Conservation (phyloP, 2,797 vertebrate species). For the Synanceia verrucosa region DNA sequence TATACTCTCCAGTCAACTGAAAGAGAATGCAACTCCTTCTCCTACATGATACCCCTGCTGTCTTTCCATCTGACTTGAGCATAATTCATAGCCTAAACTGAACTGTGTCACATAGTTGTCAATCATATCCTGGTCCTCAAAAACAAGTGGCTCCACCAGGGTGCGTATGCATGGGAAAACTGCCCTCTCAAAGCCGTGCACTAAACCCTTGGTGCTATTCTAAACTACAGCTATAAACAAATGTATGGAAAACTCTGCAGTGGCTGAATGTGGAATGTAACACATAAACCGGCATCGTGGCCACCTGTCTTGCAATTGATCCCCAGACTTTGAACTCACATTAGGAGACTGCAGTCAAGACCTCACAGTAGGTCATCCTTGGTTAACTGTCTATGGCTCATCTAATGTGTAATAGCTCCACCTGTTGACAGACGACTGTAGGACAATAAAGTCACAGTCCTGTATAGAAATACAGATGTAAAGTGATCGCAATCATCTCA, state of each 20-base stretch:
- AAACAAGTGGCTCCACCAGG: constrained; percentile 40
- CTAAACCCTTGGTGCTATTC: constrained; percentile 49
- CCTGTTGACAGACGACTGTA: constrained; percentile 63
- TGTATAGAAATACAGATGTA: neutral
- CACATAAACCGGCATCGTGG: constrained; percentile 28
- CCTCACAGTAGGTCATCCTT: constrained; percentile 54
- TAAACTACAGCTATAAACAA: constrained; percentile 61
- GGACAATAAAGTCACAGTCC: neutral
- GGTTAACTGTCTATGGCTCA: constrained; percentile 17
- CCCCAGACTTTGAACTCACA: constrained; percentile 52
- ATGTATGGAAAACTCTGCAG: constrained; percentile 42
- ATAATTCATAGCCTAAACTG: constrained; percentile 36
- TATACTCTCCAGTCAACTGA: neutral
- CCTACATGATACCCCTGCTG: constrained; percentile 11
- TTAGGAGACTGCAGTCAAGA: constrained; percentile 48
- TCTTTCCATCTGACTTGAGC: constrained; percentile 23
- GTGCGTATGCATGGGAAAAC: constrained; percentile 23
- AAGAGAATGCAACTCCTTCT: constrained; percentile 3
- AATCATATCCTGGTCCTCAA: constrained; percentile 19
- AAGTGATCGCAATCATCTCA: neutral
- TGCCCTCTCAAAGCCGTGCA: constrained; percentile 24
- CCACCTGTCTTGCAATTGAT: constrained; percentile 62
- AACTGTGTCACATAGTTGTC: constrained; percentile 30
- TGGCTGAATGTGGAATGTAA: constrained; percentile 38
- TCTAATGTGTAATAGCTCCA: constrained; percentile 73